These are phyloP conservation scores for Caenorhabditis sulstoni DNA, from an alignment of 2,888 invertebrate genomes.

Conservation along the genomic window DNA sequence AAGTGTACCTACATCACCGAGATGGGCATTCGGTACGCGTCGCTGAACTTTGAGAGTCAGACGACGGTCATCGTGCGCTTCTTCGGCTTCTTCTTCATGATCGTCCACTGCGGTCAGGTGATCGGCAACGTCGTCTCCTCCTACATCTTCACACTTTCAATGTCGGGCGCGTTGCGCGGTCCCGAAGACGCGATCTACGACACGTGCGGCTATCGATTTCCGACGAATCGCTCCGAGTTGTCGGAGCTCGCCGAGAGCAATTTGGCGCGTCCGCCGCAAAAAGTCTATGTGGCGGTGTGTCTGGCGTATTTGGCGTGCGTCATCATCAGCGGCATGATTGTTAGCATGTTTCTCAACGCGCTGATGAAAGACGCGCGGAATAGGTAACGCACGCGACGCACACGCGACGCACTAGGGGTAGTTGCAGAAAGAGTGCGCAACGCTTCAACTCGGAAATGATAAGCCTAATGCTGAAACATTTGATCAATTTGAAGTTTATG, in stretches of 20 bases:
- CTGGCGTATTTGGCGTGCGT: conserved; percentile 91
- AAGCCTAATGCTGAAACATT: conserved; percentile 88
- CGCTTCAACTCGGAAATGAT: conserved; percentile 63
- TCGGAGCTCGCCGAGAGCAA: conserved; percentile 67
- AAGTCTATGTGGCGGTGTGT: conserved; percentile 66
- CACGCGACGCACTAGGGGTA: too few species aligned
- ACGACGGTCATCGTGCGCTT: conserved; percentile 94
- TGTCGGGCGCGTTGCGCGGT: conserved; percentile 62
- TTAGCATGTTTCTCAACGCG: conserved; percentile 92
- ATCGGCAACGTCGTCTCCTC: conserved; percentile 98
- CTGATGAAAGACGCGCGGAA: conserved; percentile 86
- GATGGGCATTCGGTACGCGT: conserved; percentile 92
- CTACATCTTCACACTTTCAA: conserved; percentile 70
- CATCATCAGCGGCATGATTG: conserved; percentile 89
- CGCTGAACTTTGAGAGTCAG: conserved; percentile 86
- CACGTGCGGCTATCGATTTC: conserved; percentile 77
- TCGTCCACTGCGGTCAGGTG: conserved; percentile 95
- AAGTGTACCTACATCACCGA: conserved; percentile 97
- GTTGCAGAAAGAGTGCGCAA: conserved; percentile 57
- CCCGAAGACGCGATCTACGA: conserved; percentile 68
- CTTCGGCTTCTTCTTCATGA: conserved; percentile 98
- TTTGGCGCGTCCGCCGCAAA: conserved; percentile 88
- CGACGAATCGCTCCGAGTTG: conserved; percentile 70
- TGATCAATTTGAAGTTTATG: conserved; percentile 86
- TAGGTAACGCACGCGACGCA: too few species aligned